Conservation (phyloP, 2,888 invertebrate genomes). For the Monochamus alternatus region DNA sequence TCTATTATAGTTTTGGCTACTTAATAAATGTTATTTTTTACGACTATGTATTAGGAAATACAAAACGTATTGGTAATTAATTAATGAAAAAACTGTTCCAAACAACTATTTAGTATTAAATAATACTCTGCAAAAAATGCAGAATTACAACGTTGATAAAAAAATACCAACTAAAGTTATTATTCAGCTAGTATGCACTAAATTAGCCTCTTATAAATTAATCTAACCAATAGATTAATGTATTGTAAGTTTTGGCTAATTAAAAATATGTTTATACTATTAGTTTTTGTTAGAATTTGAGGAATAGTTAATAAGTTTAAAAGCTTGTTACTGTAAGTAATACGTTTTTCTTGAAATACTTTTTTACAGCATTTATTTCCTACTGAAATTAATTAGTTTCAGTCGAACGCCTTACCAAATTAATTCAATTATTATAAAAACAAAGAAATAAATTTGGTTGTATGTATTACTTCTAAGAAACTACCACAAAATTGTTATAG, state of each 20-base stretch:
- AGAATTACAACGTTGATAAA: too few species aligned
- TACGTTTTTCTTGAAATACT: not conserved
- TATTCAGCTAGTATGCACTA: too few species aligned
- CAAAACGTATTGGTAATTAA: too few species aligned
- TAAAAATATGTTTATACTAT: not conserved
- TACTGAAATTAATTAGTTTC: not conserved
- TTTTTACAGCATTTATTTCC: not conserved
- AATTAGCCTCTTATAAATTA: too few species aligned
- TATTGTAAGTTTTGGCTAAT: not conserved
- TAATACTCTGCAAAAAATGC: too few species aligned
- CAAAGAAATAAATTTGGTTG: not conserved
- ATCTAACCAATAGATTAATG: not conserved
- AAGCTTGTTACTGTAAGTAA: not conserved
- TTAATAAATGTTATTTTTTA: too few species aligned
- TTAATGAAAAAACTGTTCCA: too few species aligned
- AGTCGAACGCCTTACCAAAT: slow-evolving; percentile 2
- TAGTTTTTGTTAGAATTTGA: not conserved
- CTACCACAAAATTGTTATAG: not conserved
- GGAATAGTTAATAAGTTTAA: not conserved
- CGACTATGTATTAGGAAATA: too few species aligned
- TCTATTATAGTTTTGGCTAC: too few species aligned
- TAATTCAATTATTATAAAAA: not conserved
- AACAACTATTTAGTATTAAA: too few species aligned
- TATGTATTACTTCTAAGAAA: not conserved
- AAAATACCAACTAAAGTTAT: too few species aligned